Conservation (phyloP, 2,888 invertebrate genomes). For the Pelosia muscerda region DNA sequence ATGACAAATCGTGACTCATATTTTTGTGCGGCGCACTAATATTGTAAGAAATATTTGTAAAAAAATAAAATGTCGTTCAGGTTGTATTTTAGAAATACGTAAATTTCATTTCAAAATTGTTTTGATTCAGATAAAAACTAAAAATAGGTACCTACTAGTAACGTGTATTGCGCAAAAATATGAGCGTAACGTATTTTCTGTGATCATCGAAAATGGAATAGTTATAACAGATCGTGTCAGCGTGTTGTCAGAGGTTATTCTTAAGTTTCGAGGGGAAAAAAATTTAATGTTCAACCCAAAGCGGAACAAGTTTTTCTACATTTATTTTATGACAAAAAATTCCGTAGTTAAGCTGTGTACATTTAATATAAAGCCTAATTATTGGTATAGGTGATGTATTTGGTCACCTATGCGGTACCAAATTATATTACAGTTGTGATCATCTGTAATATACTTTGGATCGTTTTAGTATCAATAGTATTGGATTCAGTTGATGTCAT, state of each 20-base stretch:
- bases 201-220: slow-evolving; percentile 84
- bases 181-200: slow-evolving; percentile 68
- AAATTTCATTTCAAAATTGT: slow-evolving; percentile 64
- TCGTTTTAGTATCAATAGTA: slow-evolving; percentile 80
- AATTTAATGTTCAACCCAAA: slow-evolving; percentile 76
- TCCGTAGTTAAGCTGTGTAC: slow-evolving; percentile 85
- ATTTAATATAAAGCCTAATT: slow-evolving; percentile 80
- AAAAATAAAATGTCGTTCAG: slow-evolving; percentile 46
- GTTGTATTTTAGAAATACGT: slow-evolving; percentile 73
- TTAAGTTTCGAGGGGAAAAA: slow-evolving; percentile 79
- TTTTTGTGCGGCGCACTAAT: slow-evolving; percentile 59
- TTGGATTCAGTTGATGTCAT: slow-evolving; percentile 76
- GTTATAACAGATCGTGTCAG: slow-evolving; percentile 79
- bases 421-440: slow-evolving; percentile 43
- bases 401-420: slow-evolving; percentile 41
- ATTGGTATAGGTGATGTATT: slow-evolving; percentile 60
- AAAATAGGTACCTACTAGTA: slow-evolving; percentile 57
- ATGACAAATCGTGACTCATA: slow-evolving; percentile 60
- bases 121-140: slow-evolving; percentile 61
- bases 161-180: slow-evolving; percentile 61
- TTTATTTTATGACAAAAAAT: slow-evolving; percentile 79
- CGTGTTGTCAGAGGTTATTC: slow-evolving; percentile 76
- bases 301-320: slow-evolving; percentile 76
- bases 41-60: slow-evolving; percentile 61
- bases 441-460: slow-evolving; percentile 56